phyloP scores from a whole-genome alignment of 2,888 invertebrate genomes.

The Brachycybe producta region DNA sequence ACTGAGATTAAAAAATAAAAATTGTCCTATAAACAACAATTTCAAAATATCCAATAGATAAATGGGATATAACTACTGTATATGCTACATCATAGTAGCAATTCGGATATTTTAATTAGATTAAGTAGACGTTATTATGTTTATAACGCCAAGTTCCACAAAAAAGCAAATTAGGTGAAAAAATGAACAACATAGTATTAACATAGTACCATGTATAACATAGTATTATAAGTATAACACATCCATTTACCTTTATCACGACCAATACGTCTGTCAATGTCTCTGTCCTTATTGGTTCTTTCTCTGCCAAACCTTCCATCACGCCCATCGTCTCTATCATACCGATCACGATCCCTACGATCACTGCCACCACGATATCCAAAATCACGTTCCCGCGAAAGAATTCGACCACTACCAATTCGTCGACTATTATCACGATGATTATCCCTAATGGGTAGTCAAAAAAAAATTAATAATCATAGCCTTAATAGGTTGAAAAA shows the following conservation, averaged over 20 bases:
- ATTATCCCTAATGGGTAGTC: slow-evolving; percentile 16
- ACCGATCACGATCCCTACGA: slow-evolving; percentile 20
- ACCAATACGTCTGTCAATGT: slow-evolving; percentile 16
- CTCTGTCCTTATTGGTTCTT: slow-evolving; percentile 23
- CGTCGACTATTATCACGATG: slow-evolving; percentile 35
- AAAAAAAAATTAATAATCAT: too few relatives aligned
- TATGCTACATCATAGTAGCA: too few relatives aligned
- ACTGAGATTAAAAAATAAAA: too few relatives aligned
- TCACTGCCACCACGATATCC: slow-evolving; percentile 20
- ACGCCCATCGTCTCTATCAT: slow-evolving; percentile 25
- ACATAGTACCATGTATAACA: too few relatives aligned
- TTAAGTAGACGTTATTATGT: neutral
- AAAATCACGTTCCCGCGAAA: slow-evolving; percentile 47
- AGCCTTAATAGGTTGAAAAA: too few relatives aligned
- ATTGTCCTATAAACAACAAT: too few relatives aligned
- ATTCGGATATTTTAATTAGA: neutral
- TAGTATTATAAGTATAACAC: too few relatives aligned
- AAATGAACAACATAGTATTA: too few relatives aligned
- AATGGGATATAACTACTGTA: too few relatives aligned
- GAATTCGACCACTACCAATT: slow-evolving; percentile 74
- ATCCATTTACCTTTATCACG: slow-evolving; percentile 22
- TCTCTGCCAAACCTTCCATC: slow-evolving; percentile 18
- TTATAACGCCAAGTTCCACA: too few relatives aligned
- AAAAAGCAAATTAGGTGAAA: too few relatives aligned
- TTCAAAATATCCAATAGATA: too few relatives aligned